phyloP scores from a whole-genome alignment of 2,888 invertebrate genomes.

The Epinotia nisella region DNA sequence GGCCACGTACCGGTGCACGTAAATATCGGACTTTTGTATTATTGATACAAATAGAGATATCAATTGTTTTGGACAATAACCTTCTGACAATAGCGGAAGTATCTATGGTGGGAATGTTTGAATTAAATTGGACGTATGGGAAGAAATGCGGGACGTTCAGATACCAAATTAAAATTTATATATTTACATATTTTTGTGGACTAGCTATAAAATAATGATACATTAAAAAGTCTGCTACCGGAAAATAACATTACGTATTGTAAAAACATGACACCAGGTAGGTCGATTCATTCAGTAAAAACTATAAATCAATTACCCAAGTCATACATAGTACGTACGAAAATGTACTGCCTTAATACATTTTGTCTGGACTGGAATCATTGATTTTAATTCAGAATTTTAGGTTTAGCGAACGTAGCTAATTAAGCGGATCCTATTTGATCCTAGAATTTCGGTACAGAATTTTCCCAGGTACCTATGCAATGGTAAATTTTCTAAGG shows the following conservation, averaged over 20 bases:
- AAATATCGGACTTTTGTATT: conserved; percentile 79
- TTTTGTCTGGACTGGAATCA: neutral
- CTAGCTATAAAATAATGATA: no score
- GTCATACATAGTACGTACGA: no score
- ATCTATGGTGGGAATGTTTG: conserved; percentile 61
- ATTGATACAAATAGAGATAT: conserved; percentile 85
- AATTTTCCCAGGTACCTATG: conserved; percentile 1
- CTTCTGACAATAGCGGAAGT: conserved; percentile 67
- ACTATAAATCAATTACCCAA: no score
- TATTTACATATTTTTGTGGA: no score
- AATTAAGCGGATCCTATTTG: conserved; percentile 1
- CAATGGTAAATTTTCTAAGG: conserved; percentile 52
- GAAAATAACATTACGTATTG: no score
- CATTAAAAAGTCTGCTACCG: no score
- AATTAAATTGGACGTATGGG: conserved; percentile 28
- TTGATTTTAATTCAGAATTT: neutral
- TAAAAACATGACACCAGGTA: no score
- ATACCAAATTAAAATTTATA: no score
- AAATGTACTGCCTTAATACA: neutral
- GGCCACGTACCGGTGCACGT: conserved; percentile 79
- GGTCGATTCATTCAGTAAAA: no score
- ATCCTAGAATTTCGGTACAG: conserved; percentile 1
- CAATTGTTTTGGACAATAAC: conserved; percentile 83
- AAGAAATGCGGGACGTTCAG: conserved; percentile 1
- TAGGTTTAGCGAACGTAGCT: no score